phyloP scores from a whole-genome alignment of 35 echinoderm and acorn worm species.

The Stichopus chloronotus region DNA sequence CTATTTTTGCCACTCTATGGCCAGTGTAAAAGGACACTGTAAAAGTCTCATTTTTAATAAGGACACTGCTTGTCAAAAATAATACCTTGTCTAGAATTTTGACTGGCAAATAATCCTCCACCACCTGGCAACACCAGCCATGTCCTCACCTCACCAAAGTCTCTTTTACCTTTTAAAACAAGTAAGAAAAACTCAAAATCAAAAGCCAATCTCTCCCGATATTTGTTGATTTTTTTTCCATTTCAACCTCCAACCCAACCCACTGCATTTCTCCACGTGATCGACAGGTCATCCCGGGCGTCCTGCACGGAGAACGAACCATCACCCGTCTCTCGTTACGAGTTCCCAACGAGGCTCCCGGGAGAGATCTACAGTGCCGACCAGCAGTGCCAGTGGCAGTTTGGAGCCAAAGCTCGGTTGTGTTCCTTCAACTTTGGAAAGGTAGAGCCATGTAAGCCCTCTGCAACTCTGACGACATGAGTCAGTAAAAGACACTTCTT shows the following conservation, averaged over 20 bases:
- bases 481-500: background rate
- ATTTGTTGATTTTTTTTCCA: too few species aligned
- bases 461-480: background rate
- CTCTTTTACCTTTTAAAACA: too few species aligned
- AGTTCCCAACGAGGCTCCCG: slow-evolving; percentile 80
- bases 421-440: slow-evolving; percentile 99
- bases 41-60: too few species aligned
- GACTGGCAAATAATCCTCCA: too few species aligned
- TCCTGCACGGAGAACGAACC: slow-evolving; percentile 85
- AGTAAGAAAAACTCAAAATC: too few species aligned
- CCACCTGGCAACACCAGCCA: too few species aligned
- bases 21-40: too few species aligned
- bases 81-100: too few species aligned
- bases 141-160: too few species aligned
- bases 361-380: slow-evolving; percentile 95
- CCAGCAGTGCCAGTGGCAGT: slow-evolving; percentile 97
- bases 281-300: slow-evolving; percentile 70
- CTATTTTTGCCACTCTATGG: too few species aligned
- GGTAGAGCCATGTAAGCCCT: slow-evolving; percentile 80
- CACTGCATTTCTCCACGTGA: slow-evolving; percentile 12
- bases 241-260: background rate
- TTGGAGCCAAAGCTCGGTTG: slow-evolving; percentile 82
- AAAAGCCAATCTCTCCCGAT: too few species aligned
- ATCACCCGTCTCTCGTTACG: slow-evolving; percentile 61
- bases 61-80: too few species aligned